Evolutionary conservation across 2,888 invertebrate genomes (phyloP).

Genomic region (Drosophila limbata): DNA sequence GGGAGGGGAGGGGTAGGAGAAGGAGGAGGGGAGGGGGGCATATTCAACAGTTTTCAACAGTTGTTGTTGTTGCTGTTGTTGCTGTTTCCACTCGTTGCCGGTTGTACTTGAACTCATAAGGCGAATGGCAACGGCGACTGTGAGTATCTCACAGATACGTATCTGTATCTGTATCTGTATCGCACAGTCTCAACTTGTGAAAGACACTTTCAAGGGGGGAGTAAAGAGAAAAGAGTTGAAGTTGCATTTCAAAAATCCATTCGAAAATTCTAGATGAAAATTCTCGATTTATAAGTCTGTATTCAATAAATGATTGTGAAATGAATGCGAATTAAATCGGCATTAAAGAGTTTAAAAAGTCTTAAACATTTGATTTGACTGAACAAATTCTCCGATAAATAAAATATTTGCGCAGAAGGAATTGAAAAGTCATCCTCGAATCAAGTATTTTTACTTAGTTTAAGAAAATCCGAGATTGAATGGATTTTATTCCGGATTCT

Average conservation of each 20-base stretch:
- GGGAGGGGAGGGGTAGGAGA: not conserved
- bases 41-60: conserved; percentile 34
- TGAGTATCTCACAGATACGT: conserved; percentile 58
- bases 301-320: too few relatives aligned
- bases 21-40: not conserved
- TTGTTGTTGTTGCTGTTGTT: conserved; percentile 17
- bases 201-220: not conserved
- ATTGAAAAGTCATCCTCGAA: too few relatives aligned
- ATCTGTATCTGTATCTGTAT: conserved; percentile 24
- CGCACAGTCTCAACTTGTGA: not conserved
- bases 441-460: too few relatives aligned
- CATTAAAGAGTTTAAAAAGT: too few relatives aligned
- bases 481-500: too few relatives aligned
- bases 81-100: conserved; percentile 52
- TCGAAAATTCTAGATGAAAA: too few relatives aligned
- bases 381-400: too few relatives aligned
- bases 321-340: too few relatives aligned
- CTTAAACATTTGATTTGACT: too few relatives aligned
- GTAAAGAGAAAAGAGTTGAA: not conserved
- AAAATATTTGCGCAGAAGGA: too few relatives aligned
- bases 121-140: conserved; percentile 39
- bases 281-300: too few relatives aligned
- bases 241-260: not conserved
- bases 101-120: conserved; percentile 76
- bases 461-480: too few relatives aligned